Evolutionary conservation across 2,888 invertebrate species (phyloP).

Genomic region (Griposia aprilina): DNA sequence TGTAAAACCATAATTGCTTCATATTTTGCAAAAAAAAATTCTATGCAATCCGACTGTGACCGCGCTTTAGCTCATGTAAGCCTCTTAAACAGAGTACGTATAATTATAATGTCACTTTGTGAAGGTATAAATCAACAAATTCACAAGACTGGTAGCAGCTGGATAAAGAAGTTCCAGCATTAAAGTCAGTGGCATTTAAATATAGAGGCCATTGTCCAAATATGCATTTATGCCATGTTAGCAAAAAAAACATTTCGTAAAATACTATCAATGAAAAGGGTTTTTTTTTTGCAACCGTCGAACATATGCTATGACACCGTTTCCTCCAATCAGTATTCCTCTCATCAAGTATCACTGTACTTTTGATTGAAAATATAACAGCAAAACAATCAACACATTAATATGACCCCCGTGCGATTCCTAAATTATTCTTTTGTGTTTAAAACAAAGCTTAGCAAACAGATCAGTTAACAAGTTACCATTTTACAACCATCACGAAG

Average conservation of each 20-base stretch:
- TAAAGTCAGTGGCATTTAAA: not conserved
- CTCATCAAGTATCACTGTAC: not conserved
- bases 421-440: constrained; percentile 67
- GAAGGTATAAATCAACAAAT: not conserved
- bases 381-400: constrained; percentile 54
- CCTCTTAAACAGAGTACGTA: too few relatives aligned
- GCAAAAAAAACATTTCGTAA: not conserved
- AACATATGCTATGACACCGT: not conserved
- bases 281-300: not conserved
- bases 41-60: too few relatives aligned
- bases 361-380: constrained; percentile 41
- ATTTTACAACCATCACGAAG: constrained; percentile 73
- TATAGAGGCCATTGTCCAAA: not conserved
- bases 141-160: not conserved
- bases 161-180: too few relatives aligned
- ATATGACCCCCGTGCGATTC: constrained; percentile 62
- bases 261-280: not conserved
- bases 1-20: too few relatives aligned
- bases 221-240: not conserved
- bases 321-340: constrained; percentile 3
- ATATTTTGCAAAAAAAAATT: too few relatives aligned
- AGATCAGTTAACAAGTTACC: constrained; percentile 70
- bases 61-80: too few relatives aligned
- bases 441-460: constrained; percentile 69
- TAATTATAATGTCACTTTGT: not conserved